Evolutionary conservation across 2,113 vertebrate genomes (phyloP), one percentile per base, ranked within the genome.

Genomic region (Halcyon senegalensis): DNA sequence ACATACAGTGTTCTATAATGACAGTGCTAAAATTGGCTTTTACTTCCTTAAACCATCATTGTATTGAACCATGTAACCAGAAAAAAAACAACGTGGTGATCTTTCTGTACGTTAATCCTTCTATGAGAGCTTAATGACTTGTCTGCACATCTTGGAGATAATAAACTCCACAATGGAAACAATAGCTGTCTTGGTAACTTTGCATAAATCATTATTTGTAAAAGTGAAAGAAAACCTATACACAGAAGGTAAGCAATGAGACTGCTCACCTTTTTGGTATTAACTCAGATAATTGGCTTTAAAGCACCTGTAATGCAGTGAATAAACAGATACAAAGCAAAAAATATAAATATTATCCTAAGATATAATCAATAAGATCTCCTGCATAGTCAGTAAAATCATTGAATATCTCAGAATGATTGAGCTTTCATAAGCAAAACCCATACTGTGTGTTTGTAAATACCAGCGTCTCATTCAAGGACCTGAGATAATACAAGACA

Each of bases 141-240:
- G 95, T 95, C 97, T 97, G 95, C 96, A 97, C 97, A 95, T 97
- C 93, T 93, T 97, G 93, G 91, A 98, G 97, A 98, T 98, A 98
- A 98, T 98, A 98, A 98, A 97, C 97, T 94, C 93, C 90, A 91
- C 97, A 97, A 94, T 75, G 93, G 96, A 97, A 98, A 93, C 96
- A 97, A 97, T 87, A 97, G 92, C 87, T 97, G 93, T 97, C 95
- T 95, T 94, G 97, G 97, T 81, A 94, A 97, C 94, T 98, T 98
- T 97, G 93, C 96, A 98, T 98, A 98, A 98, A 98, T 98, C 98
- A 97, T 94, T 97, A 97, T 98, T 98, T 97, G 87, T 97, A 96
- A 94, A 97, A 97, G 87, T 97, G 95, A 97, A 97, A 92, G 92
- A 97, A 98, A 98, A 94, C 94, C 97, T 97, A 97, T 97, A 97